Evolutionary conservation across 2,113 vertebrate genomes (phyloP), one percentile per base, ranked within the genome.

Genomic region (Diadophis punctatus): DNA sequence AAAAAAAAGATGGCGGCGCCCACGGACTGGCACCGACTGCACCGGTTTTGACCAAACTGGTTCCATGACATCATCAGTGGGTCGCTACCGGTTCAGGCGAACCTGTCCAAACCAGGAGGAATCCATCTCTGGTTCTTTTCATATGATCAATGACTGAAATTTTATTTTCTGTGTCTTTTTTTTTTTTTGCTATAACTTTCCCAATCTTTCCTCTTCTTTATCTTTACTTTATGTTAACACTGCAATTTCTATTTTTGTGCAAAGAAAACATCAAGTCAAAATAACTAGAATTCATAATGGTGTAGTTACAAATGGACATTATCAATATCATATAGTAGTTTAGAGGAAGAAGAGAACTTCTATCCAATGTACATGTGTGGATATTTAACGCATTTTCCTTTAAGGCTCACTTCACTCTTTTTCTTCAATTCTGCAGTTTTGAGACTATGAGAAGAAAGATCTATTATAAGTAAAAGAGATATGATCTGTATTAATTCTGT

Each of bases 351-450:
- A n/a, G 49, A 93, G 84, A 93, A 25, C 8, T 89, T 92, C 89
- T 87, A 52, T 80, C 60, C 68, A 74, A 8, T 34, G 22, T 8
- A 93, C 20, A 85, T 9, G 0, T 58, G 49, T 85, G 60, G 90
- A 43, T 80, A 10, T 88, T 87, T 92, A 90, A 92, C n/a, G 7
- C 2, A 46, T 53, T 91, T 89, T 48, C 93, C 88, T 95, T 94
- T 90, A 92, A 93, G 86, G 14, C 88, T 94, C 90, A 85, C 84
- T 90, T 91, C 89, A 34, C 12, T 95, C 0, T 92, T 94, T 96
- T 74, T 91, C 56, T 94, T 91, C 92, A 90, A 94, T 94, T 95
- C 93, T 94, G 86, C 90, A 96, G 90, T 96, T 96, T 93, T 96
- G 68, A 95, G 90, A 96, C 87, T 95, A 30, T 86, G 91, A 91